Base-by-base conservation (phyloP, 1,140 invertebrate genomes). In the Prorops nasuta region DNA sequence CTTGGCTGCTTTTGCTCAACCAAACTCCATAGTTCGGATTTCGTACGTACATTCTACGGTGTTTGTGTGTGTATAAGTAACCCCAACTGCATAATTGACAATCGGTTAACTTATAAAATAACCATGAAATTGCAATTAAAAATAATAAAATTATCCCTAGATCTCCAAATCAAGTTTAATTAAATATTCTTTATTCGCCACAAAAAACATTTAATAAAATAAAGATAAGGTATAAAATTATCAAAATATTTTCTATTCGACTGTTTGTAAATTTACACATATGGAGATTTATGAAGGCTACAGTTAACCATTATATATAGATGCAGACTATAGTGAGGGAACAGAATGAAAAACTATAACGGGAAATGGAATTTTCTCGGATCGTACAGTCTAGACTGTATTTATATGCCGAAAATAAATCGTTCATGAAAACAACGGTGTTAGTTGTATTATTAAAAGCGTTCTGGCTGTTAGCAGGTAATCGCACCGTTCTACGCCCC, bases 351-450 rank as follows among this genome's bases (percentile, higher is more conserved):
- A 31, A 37, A 22, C 21, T 15, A 21, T 22, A 24, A 28, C 40
- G 10, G 3, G 24, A 28, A 14, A 34, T 12, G 3, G 34, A 9
- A 28, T 46, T 46, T 19, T 34, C 24, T 35, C 28, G 37, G 14
- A 19, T 51, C 31, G 22, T 34, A 20, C 19, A 20, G 2, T 2
- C 10, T 17, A 17, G 3, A 21, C 10, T 37, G 20, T 32, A 41
- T 15, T 52, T 32, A 15, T 35, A 34, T 54, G 10, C 15, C 10
- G 24, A 19, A 56, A 44, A 24, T 39, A 56, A 52, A 40, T 21
- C 50, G 31, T 41, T 9, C 21, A 44, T n/a, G n/a, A 1, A 2
- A 17, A n/a, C 24, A 6, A 4, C 24, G 24, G 24, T 28, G 4
- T 4, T 28, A 28, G 24, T 28, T 3, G 15, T 31, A 37, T 28